Conservation (phyloP, 2,113 vertebrate species). For the Brachyhypopomus occidentalis region DNA sequence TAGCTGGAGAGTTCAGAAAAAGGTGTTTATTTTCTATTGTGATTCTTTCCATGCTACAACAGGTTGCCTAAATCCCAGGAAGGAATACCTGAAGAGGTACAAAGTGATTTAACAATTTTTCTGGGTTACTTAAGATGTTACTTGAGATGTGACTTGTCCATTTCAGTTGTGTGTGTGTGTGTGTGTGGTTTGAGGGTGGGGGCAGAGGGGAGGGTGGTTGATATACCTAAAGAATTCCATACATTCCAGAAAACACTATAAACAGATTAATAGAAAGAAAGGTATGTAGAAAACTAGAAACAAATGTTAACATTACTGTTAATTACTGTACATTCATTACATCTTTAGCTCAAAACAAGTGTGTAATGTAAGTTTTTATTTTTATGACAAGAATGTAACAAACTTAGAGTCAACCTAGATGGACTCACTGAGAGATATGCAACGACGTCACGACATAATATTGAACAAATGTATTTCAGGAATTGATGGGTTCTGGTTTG, state of each 20-base stretch:
- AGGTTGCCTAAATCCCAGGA: neutral
- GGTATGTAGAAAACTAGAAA: too few species aligned
- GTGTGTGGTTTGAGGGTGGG: neutral
- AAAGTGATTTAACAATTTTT: conserved; percentile 20
- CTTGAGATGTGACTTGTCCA: too few species aligned
- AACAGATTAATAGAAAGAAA: too few species aligned
- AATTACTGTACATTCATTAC: neutral
- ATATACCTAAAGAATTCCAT: too few species aligned
- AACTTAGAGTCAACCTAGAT: neutral
- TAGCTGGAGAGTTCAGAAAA: conserved; percentile 53
- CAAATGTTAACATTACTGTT: too few species aligned
- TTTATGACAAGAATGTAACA: conserved; percentile 10
- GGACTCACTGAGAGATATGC: conserved; percentile 22
- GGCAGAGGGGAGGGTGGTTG: too few species aligned
- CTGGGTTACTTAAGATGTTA: too few species aligned
- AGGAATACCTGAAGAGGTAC: neutral
- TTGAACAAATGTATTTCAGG: conserved; percentile 27
- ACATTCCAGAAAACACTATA: too few species aligned
- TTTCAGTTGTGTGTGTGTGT: neutral
- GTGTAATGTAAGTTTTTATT: conserved; percentile 1
- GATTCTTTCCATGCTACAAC: neutral
- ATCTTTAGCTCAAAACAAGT: neutral
- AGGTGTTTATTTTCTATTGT: conserved; percentile 24
- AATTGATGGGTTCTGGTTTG: conserved; percentile 43
- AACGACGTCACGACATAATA: conserved; percentile 19